Conservation (phyloP, 2,113 vertebrate genomes). For the Caloenas nicobarica region DNA sequence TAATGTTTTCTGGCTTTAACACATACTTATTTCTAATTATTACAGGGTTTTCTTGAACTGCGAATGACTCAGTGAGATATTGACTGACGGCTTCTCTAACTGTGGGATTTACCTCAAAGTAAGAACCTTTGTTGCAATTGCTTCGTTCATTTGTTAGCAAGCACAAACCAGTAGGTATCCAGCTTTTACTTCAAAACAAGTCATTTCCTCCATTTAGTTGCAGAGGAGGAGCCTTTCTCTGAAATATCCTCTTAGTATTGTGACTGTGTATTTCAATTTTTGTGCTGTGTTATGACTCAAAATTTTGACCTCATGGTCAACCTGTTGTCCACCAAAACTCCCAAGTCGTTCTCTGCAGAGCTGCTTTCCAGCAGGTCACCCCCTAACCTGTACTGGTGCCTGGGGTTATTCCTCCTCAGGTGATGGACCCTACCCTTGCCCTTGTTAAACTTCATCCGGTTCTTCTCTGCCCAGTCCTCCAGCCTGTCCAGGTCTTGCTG, state of each 20-base stretch:
- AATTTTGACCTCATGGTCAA: not conserved
- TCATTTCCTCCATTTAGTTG: not conserved
- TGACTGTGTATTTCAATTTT: not conserved
- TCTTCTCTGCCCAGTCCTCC: too few species aligned
- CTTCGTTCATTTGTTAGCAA: not conserved
- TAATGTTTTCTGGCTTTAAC: not conserved
- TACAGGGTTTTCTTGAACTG: not conserved
- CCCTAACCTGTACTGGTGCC: too few species aligned
- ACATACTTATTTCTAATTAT: not conserved
- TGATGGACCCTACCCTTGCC: too few species aligned
- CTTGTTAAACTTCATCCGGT: too few species aligned
- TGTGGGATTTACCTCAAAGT: not conserved
- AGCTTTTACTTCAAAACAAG: not conserved
- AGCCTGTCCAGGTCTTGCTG: too few species aligned
- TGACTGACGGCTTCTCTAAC: not conserved
- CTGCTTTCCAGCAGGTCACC: too few species aligned
- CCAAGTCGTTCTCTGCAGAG: too few species aligned
- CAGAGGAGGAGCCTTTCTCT: not conserved
- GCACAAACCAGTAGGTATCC: not conserved
- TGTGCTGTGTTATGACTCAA: not conserved
- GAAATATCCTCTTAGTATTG: not conserved
- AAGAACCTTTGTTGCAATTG: not conserved
- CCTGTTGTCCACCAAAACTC: too few species aligned
- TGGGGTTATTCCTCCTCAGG: too few species aligned
- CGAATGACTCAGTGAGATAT: not conserved